A percentile compares a stretch with the other conserved stretches of the same genome.
phyloP scores from a whole-genome alignment of 2,888 invertebrate genomes.

The Dimorphilus gyrociliatus region DNA sequence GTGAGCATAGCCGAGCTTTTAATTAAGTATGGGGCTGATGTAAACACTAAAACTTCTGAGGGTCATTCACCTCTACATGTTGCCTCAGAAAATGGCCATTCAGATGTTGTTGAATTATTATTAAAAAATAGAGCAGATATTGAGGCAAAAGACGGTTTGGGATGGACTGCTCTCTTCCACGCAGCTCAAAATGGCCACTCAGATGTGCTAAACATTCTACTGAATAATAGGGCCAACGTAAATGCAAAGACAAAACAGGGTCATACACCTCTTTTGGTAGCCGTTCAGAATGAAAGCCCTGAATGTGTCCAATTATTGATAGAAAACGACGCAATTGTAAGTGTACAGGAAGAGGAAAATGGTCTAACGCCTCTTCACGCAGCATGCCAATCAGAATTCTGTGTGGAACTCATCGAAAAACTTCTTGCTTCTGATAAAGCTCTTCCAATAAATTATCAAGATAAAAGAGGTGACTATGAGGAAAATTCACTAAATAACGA shows the following conservation, averaged over 20 bases:
- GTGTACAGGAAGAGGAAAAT: slow-evolving; percentile 7
- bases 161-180: slow-evolving; percentile 12
- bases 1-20: slow-evolving; percentile 8
- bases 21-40: slow-evolving; percentile 8
- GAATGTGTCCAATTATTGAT: slow-evolving; percentile 10
- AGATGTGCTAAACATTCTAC: slow-evolving; percentile 4
- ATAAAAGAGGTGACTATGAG: no score
- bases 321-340: slow-evolving; percentile 9
- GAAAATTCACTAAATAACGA: no score
- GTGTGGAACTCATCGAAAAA: slow-evolving; percentile 5
- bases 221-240: slow-evolving; percentile 8
- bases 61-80: slow-evolving; percentile 14
- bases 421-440: slow-evolving; percentile 8
- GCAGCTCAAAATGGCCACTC: slow-evolving; percentile 14
- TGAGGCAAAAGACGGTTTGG: slow-evolving; percentile 5
- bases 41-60: slow-evolving; percentile 8
- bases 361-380: slow-evolving; percentile 10
- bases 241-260: slow-evolving; percentile 11
- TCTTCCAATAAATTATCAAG: slow-evolving; percentile 11
- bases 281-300: slow-evolving; percentile 11
- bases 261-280: slow-evolving; percentile 11
- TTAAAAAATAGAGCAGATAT: slow-evolving; percentile 6
- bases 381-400: slow-evolving; percentile 9
- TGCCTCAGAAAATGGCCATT: slow-evolving; percentile 12
- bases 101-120: slow-evolving; percentile 9